Evolutionary conservation across 2,113 vertebrate species (phyloP).

Genomic region (Hippoglossus stenolepis): DNA sequence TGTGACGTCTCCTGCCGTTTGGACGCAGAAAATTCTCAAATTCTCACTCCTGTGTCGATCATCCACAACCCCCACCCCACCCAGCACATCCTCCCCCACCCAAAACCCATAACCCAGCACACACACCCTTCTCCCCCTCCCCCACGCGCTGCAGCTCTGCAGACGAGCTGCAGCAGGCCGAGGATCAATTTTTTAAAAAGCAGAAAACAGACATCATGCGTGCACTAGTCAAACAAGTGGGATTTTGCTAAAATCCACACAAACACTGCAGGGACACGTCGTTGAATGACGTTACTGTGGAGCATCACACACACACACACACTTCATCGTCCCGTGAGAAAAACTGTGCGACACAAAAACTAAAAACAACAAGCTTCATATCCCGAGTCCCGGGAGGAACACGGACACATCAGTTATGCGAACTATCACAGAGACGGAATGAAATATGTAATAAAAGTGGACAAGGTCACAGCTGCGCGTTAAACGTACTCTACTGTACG

Average conservation of each 20-base stretch:
- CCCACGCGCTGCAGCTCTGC: slow-evolving; percentile 48
- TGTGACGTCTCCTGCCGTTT: slow-evolving; percentile 9
- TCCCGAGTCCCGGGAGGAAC: background rate
- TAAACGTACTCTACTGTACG: too few species aligned
- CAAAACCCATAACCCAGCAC: slow-evolving; percentile 30
- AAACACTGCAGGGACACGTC: background rate
- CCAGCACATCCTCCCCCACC: slow-evolving; percentile 37
- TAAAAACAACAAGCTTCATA: background rate
- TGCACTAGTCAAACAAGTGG: background rate
- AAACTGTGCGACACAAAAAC: background rate
- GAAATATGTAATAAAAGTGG: background rate
- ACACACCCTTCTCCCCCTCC: slow-evolving; percentile 19
- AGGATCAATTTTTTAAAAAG: slow-evolving; percentile 62
- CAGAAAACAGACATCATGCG: slow-evolving; percentile 16
- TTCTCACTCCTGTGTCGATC: slow-evolving; percentile 57
- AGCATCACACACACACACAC: background rate
- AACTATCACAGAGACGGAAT: background rate
- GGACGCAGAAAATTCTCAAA: slow-evolving; percentile 59
- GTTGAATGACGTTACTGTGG: background rate
- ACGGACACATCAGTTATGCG: background rate
- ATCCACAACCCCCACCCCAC: slow-evolving; percentile 49
- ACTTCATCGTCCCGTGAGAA: background rate
- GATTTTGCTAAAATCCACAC: background rate
- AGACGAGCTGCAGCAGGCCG: slow-evolving; percentile 64
- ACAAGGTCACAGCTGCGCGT: background rate